Evolutionary conservation across 2,797 vertebrate genomes (phyloP), one percentile per base, ranked within the genome.

Genomic region (Gymnoscopelus microlampas): DNA sequence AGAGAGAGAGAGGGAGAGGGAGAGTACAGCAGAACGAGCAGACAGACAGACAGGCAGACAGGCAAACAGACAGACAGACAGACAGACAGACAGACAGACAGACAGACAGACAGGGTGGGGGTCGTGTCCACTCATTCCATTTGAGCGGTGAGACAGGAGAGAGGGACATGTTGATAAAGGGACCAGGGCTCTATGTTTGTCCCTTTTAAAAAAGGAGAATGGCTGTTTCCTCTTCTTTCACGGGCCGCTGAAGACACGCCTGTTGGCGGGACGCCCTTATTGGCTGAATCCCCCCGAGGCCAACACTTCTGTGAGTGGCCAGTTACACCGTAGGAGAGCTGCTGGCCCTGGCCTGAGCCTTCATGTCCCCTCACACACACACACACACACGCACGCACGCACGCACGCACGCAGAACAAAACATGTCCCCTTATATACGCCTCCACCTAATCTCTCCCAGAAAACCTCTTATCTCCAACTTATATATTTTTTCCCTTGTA

Each of bases 151-250:
- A 63, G 53, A 69, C 61, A 71, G 68, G 59, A 77, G 57, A 19
- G 53, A 19, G 53, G 53, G n/a, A 65, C 58, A 66, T 60, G 44
- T 23, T 78, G 19, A 9, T 70, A 68, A 76, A 57, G 76, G 76
- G 73, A 53, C 74, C 65, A 54, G 66, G 66, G 66, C 65, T 66
- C 62, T 54, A 11, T 55, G 60, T 76, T 71, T 73, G 63, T 80
- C 65, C 68, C 32, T 35, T 44, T 44, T 8, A 44, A 69, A 60
- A 84, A 78, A 68, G 70, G 67, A 63, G 63, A 39, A 12, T 66
- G 44, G 62, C 55, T 64, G 39, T 44, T 44, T 26, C 58, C 63
- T 60, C 55, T 35, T 63, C 49, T 56, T 66, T 66, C 61, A 66
- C 49, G 70, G 70, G 62, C 74, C 51, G 69, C 55, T 69, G 74